Base-by-base conservation (phyloP, 2,113 vertebrate species). In the Gulo gulo region DNA sequence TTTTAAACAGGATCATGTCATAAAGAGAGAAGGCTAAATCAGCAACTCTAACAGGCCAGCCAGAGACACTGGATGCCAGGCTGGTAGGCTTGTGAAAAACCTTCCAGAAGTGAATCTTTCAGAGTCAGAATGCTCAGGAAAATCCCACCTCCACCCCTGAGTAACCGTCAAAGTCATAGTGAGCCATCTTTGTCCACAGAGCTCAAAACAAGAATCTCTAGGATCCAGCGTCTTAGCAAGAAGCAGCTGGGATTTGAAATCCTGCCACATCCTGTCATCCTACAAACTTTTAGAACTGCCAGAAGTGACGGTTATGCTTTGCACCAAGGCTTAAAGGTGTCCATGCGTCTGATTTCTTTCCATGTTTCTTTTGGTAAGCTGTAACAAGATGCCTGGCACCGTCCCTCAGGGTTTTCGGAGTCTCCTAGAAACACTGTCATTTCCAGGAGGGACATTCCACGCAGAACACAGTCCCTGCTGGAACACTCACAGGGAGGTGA, bases 11-110 rank as follows among this genome's bases (percentile, higher is more conserved):
- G 36, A 88, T 91, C 39, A 34, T 5, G 14, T 90, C 98, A 97
- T 97, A 96, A 98, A 95, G 87, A 91, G 61, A 94, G 98, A 88
- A 80, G 18, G 39, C 95, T 97, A 78, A 39, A 69, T 98, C 95
- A 86, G 36, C 71, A 82, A 91, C 63, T 92, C 83, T 97, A 31
- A 81, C 86, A 82, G 4, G 80, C 36, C 79, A 85, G 36, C n/a
- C 63, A 76, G 57, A 2, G 4, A 78, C 52, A 47, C 52, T 59
- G 61, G 45, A 21, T 31, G 73, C 78, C 4, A 1, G 36, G 26
- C 8, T 24, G 13, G 47, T 87, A 63, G 36, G 50, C 52, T 93
- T 94, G 39, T 45, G 34, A 91, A 57, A 74, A 16, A 73, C 57
- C 36, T 20, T 65, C 61, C 61, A 26, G 91, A 92, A 89, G 42